Percentiles rank a stretch among this genome's conserved stretches.
Conservation (phyloP, 2,888 invertebrate species). For the Bimastos eiseni region DNA sequence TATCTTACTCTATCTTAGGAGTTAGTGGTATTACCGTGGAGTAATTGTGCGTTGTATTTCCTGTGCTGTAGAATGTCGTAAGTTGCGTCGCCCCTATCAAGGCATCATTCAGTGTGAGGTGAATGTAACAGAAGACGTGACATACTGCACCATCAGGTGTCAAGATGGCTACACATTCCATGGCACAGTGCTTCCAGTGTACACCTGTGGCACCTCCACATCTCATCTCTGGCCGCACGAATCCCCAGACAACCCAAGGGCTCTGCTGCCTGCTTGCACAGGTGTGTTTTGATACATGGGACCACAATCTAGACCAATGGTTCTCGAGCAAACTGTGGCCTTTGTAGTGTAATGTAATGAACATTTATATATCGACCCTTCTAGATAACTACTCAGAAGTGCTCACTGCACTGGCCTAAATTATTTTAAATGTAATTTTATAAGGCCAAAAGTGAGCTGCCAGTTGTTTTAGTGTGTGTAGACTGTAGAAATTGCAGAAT, state of each 20-base stretch:
- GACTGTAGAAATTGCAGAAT: too few species aligned
- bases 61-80: constrained; percentile 35
- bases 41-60: not conserved
- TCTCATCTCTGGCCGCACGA: constrained; percentile 43
- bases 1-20: not conserved
- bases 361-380: too few species aligned
- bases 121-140: constrained; percentile 43
- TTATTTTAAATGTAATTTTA: too few species aligned
- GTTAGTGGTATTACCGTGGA: not conserved
- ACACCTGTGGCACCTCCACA: constrained; percentile 41
- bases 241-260: constrained; percentile 43
- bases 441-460: too few species aligned
- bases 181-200: constrained; percentile 37
- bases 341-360: too few species aligned
- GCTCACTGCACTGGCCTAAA: too few species aligned
- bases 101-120: constrained; percentile 53
- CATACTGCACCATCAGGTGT: constrained; percentile 47
- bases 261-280: constrained; percentile 42
- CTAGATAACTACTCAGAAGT: too few species aligned
- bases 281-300: constrained; percentile 17
- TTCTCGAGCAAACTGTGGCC: too few species aligned
- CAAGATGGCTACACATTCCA: constrained; percentile 42
- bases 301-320: not conserved
- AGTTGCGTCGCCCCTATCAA: constrained; percentile 48
- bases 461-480: too few species aligned